Base-by-base conservation (phyloP, 2,797 vertebrate genomes). In the Borostomias antarcticus region DNA sequence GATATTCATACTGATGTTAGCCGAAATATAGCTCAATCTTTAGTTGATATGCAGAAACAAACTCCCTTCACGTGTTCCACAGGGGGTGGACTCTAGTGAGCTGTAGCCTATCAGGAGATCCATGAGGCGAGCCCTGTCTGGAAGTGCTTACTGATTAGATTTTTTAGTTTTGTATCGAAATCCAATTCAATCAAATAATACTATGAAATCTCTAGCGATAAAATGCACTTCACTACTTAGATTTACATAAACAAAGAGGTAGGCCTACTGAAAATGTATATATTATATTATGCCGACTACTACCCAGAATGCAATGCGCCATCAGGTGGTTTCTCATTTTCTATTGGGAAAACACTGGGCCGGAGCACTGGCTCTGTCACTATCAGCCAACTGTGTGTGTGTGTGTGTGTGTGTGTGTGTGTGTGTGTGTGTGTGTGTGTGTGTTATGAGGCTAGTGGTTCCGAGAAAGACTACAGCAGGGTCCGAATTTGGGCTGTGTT, bases 51-150 rank as follows among this genome's bases (percentile, higher is more conserved):
- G 47, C 47, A 50, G 32, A 32, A 56, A 51, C 28, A n/a, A 56
- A 1, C 52, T 53, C 26, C 70, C 64, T 78, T 79, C 71, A 71
- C 37, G 68, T 68, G 69, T 76, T 74, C 73, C 78, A 72, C 76
- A 77, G 76, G 71, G 69, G 73, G 70, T 82, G 76, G 83, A 88
- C 85, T 88, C 83, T 72, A 70, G 87, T 62, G 89, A 26, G 76
- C 61, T 19, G 74, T 68, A 78, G n/a, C n/a, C n/a, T n/a, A 83
- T 88, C 80, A 81, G 79, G 78, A 85, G 81, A 87, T 91, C 84
- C n/a, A n/a, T 87, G 74, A 90, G 75, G 69, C 70, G 77, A 67
- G n/a, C n/a, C n/a, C n/a, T n/a, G n/a, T n/a, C n/a, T n/a, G n/a
- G n/a, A n/a, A n/a, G n/a, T n/a, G n/a, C n/a, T n/a, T n/a, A n/a